Percentiles rank a stretch among this genome's conserved stretches.
Conservation (phyloP, 2,113 vertebrate genomes). For the Nothobranchius furzeri region DNA sequence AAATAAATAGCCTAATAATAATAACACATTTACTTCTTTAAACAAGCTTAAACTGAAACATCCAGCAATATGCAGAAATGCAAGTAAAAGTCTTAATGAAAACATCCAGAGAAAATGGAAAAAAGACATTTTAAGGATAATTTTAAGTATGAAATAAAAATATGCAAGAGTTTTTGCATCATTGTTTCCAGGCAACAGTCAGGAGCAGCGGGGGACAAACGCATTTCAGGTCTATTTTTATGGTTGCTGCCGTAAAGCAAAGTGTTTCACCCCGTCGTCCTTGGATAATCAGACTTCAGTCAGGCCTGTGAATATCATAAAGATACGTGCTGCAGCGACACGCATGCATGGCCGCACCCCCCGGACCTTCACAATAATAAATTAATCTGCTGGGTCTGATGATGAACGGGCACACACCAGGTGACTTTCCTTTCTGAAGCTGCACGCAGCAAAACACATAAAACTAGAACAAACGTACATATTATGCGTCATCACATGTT, state of each 20-base stretch:
- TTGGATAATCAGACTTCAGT: constrained; percentile 24
- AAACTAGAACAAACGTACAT: no score
- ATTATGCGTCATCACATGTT: no score
- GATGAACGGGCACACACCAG: not conserved
- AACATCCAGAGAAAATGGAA: no score
- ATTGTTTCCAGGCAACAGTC: no score
- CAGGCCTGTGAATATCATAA: constrained; percentile 24
- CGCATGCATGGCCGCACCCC: constrained; percentile 18
- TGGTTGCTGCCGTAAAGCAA: constrained; percentile 28
- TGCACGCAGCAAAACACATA: no score
- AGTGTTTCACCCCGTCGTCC: constrained; percentile 38
- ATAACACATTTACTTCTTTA: no score
- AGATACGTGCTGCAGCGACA: constrained; percentile 33
- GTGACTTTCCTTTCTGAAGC: not conserved
- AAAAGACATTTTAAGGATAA: no score
- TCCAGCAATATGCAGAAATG: no score
- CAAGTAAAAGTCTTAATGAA: no score
- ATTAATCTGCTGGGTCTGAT: no score
- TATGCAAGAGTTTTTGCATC: no score
- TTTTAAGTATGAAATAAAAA: not conserved
- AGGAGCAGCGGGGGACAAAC: not conserved
- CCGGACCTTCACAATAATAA: not conserved
- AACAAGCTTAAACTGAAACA: no score
- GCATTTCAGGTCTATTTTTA: constrained; percentile 26
- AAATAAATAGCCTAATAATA: not conserved